phyloP scores from a whole-genome alignment of 2,888 invertebrate genomes.

The Erpobdella octoculata region DNA sequence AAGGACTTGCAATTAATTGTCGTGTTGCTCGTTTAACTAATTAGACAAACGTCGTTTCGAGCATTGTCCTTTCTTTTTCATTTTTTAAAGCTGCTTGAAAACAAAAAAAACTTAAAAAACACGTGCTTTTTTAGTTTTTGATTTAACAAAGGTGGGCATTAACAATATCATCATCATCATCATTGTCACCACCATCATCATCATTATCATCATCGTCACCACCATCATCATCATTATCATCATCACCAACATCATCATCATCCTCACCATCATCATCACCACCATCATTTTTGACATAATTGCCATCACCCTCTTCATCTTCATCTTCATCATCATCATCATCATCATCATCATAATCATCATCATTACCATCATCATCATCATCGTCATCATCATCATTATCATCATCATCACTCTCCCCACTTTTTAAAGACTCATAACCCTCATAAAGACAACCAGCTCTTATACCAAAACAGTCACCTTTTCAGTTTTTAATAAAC shows the following conservation, averaged over 20 bases:
- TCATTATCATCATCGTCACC: constrained; percentile 9
- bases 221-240: constrained; percentile 7
- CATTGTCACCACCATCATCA: constrained; percentile 10
- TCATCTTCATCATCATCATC: constrained; percentile 9
- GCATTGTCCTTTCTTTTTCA: too few species aligned
- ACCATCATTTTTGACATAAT: not conserved
- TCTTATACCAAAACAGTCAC: too few species aligned
- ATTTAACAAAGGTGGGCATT: too few species aligned
- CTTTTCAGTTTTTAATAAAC: too few species aligned
- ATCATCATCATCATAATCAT: constrained; percentile 14
- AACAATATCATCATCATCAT: constrained; percentile 9
- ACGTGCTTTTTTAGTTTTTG: too few species aligned
- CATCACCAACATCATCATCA: constrained; percentile 5
- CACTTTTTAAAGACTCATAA: not conserved
- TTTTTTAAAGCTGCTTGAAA: too few species aligned
- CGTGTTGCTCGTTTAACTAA: too few species aligned
- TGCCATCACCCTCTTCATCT: not conserved
- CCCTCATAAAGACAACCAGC: not conserved
- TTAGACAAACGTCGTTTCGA: too few species aligned
- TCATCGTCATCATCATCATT: constrained; percentile 7
- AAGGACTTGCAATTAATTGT: too few species aligned
- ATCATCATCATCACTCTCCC: constrained; percentile 14
- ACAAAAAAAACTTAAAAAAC: too few species aligned
- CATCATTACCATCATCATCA: constrained; percentile 17
- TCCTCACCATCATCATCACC: not conserved